Conservation (phyloP, 2,797 vertebrate species). For the Pogonophryne albipinna region DNA sequence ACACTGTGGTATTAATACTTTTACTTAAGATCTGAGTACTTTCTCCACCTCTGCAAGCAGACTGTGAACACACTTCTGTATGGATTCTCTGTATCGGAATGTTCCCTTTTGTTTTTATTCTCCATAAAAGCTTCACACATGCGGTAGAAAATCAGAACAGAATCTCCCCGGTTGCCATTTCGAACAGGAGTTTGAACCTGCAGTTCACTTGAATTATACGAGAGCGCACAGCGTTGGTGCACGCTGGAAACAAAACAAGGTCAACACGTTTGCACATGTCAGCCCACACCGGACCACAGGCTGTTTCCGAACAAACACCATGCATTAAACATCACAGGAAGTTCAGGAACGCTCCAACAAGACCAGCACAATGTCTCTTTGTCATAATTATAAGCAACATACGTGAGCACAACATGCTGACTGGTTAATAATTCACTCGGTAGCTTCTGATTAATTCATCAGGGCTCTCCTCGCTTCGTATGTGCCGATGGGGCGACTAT, state of each 20-base stretch:
- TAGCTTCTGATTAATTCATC: slow-evolving; percentile 74
- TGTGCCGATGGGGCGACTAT: slow-evolving; percentile 12
- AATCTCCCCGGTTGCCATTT: slow-evolving; percentile 10
- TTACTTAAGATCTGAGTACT: no score
- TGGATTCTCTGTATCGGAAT: slow-evolving; percentile 11
- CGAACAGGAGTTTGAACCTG: slow-evolving; percentile 30
- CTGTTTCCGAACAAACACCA: neutral
- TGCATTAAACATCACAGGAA: slow-evolving; percentile 76
- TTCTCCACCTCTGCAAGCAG: neutral
- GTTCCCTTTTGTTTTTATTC: neutral
- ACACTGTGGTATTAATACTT: no score
- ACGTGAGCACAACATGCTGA: slow-evolving; percentile 76
- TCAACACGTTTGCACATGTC: slow-evolving; percentile 56
- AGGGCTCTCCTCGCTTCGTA: slow-evolving; percentile 28
- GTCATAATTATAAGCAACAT: slow-evolving; percentile 72
- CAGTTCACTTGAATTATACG: slow-evolving; percentile 49
- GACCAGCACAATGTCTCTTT: slow-evolving; percentile 54
- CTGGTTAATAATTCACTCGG: slow-evolving; percentile 81
- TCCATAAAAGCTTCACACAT: neutral
- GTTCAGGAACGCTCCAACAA: slow-evolving; percentile 57
- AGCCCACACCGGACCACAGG: slow-evolving; percentile 41
- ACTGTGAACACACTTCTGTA: neutral
- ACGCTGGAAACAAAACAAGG: slow-evolving; percentile 58
- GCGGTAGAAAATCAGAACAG: neutral
- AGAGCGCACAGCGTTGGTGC: slow-evolving; percentile 23